Base-by-base conservation (phyloP, 2,113 vertebrate species). In the Caloenas nicobarica region DNA sequence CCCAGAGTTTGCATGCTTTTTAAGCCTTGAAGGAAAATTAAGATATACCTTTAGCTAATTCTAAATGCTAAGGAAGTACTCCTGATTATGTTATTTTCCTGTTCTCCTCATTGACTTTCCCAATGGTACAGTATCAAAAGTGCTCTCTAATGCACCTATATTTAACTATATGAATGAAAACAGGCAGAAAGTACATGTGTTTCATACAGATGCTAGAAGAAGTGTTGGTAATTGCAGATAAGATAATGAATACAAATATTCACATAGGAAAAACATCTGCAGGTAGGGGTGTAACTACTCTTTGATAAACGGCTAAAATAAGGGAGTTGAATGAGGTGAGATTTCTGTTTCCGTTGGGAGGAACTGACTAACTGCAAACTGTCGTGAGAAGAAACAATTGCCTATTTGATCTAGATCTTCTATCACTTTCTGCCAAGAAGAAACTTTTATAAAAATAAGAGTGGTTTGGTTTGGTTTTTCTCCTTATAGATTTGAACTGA, bases 151-250 rank as follows among this genome's bases (percentile, higher is more conserved):
- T 26, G 7, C 24, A 53, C 22, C 62, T n/a, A 16, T 48, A 48
- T 44, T 79, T 64, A 84, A 54, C 54, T 69, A 46, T 6, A 79
- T 25, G 58, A 86, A 51, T 0, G 0, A 68, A 91, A 89, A 51
- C 9, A 71, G 29, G 15, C 14, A 81, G 28, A 57, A 78, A 54
- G 1, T 33, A 5, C 10, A 12, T 0, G 0, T 38, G 48, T 53
- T 69, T 65, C 54, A 53, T 16, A 40, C 0, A 1, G 33, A 48
- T 53, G 1, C 29, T 53, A 56, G 42, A 81, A 77, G 9, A 68
- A 85, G 6, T 33, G 4, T 57, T 86, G 62, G 21, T 21, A 60
- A 34, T 5, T 16, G 12, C 38, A 86, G 42, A 83, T 28, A 62
- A 46, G 36, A 58, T 33, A 79, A 31, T 22, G 14, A 70, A 60